Percentiles rank a stretch among this genome's conserved stretches.
These are phyloP conservation scores for Arenaria interpres DNA, from an alignment of 2,113 vertebrate genomes.

Conservation along the genomic window DNA sequence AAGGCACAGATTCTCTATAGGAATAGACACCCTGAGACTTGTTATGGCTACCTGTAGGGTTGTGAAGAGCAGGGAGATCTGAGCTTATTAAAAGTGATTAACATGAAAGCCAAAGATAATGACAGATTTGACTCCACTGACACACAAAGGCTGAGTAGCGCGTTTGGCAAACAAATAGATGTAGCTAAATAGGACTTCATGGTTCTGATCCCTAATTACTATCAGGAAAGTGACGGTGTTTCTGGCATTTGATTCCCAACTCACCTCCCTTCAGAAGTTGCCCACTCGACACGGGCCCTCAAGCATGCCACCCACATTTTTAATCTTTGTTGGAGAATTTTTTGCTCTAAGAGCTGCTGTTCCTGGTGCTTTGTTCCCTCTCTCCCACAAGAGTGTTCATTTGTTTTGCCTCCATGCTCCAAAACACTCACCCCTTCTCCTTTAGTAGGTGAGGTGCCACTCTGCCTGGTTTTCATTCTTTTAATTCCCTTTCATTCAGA, in stretches of 20 bases:
- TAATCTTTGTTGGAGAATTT: neutral
- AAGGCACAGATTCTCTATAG: neutral
- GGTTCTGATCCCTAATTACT: neutral
- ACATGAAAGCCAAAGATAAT: neutral
- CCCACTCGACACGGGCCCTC: rapidly evolving
- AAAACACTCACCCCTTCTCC: neutral
- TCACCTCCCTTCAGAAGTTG: neutral
- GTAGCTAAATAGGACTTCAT: neutral
- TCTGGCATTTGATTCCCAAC: neutral
- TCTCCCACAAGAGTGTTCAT: neutral
- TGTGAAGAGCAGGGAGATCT: neutral
- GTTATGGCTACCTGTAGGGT: neutral
- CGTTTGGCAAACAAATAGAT: neutral
- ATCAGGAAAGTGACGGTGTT: neutral
- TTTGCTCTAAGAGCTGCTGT: neutral
- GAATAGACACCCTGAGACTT: neutral
- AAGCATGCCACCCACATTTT: neutral
- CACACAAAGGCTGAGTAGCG: neutral
- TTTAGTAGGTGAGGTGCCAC: neutral
- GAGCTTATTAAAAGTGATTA: neutral
- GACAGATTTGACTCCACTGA: neutral
- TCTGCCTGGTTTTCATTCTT: neutral
- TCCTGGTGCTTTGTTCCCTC: neutral
- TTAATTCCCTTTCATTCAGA: neutral
- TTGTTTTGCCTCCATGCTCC: neutral